Evolutionary conservation across 2,113 vertebrate species (phyloP), one percentile per base, ranked within the genome.

Genomic region (Gambusia holbrooki): DNA sequence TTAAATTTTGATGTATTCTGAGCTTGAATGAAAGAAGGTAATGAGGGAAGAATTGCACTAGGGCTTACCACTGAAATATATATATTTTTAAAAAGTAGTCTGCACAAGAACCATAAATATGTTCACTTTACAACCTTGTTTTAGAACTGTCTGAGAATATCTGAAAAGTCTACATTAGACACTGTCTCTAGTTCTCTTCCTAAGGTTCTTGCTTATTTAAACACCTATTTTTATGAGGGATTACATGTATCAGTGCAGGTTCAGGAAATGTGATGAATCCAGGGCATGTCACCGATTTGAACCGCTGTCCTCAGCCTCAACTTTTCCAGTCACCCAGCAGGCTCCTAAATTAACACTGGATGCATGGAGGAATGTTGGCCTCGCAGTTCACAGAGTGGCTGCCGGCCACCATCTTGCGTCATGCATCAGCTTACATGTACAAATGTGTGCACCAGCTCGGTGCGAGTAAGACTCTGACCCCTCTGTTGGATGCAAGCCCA

Each of bases 1-100:
- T 88, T 93, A 88, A 86, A 84, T 79, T 83, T 85, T 89, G 86
- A 91, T 93, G 86, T 89, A 79, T 93, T 87, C 81, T 90, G 75
- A 74, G 74, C 17, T 69, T 68, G 77, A 51, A 42, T 19, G 22
- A 30, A 33, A 77, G 30, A 28, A 76, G 83, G 30, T 76, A 72
- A 61, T 51, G 71, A 67, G 48, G 67, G 73, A 68, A n/a, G 66
- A 74, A 69, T 68, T 29, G 28, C 12, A 19, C 1, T 3, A 29
- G 3, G 51, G 8, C 2, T 58, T 17, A 58, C 51, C 17, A 25
- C 2, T 3, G 8, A n/a, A 58, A 19, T n/a, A 12, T 42, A 14
- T 37, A 37, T 8, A 37, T 4, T 12, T 37, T 37, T 11, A 37
- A 4, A 42, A 42, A 42, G 40, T 22, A 54, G 15, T 7, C 45